Conservation (phyloP, 92 coral and sea anemone genomes). For the Zoanthus sansibaricus region DNA sequence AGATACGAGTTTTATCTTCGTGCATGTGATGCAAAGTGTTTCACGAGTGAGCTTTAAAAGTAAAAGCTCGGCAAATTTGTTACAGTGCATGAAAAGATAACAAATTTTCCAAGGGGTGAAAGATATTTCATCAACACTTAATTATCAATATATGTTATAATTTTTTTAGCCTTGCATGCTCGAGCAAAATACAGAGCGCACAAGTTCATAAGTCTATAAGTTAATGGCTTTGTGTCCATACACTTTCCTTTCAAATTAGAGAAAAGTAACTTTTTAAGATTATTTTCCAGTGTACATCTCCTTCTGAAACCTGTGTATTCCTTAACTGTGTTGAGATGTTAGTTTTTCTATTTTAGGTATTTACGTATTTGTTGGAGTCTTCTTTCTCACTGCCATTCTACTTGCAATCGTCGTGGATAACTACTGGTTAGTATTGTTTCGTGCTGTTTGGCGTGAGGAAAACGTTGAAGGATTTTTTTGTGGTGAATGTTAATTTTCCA, state of each 20-base stretch:
- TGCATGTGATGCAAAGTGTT: background rate
- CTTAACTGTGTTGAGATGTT: background rate
- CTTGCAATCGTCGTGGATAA: slow-evolving; percentile 90
- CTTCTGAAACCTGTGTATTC: background rate
- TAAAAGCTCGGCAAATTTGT: too few species aligned
- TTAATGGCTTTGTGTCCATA: too few species aligned
- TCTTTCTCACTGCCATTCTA: slow-evolving; percentile 85
- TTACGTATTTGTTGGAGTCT: slow-evolving; percentile 87
- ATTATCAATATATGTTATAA: too few species aligned
- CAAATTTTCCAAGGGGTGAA: too few species aligned
- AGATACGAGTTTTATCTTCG: too few species aligned
- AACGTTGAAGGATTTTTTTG: background rate
- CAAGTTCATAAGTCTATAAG: too few species aligned
- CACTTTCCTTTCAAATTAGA: too few species aligned
- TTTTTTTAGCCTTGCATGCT: too few species aligned
- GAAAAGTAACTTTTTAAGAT: background rate
- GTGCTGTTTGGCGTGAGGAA: background rate
- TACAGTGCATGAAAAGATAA: too few species aligned
- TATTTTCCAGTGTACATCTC: background rate
- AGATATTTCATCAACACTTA: too few species aligned
- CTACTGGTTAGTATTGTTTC: slow-evolving; percentile 72
- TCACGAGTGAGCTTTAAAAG: too few species aligned
- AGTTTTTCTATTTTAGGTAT: slow-evolving; percentile 58
- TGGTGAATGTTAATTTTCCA: background rate
- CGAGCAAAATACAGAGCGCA: too few species aligned